Evolutionary conservation across 2,888 invertebrate species (phyloP).

Genomic region (Chymomyza fuscimana): DNA sequence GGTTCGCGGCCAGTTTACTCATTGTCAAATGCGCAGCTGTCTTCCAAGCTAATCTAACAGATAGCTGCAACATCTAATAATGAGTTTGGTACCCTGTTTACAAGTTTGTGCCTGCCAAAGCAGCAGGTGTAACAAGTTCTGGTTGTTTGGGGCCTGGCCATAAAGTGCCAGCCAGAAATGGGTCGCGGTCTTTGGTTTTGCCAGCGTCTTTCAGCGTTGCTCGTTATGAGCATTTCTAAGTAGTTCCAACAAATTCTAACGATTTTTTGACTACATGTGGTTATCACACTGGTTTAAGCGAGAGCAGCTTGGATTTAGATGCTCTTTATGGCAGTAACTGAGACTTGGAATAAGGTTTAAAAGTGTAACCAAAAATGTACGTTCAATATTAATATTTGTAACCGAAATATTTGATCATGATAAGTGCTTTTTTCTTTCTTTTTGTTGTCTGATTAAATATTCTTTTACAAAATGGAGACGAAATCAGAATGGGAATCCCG

Average conservation of each 20-base stretch:
- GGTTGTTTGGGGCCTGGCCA: conserved; percentile 54
- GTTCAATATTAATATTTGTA: too few relatives aligned
- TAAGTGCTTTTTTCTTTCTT: too few relatives aligned
- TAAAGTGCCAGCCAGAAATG: conserved; percentile 69
- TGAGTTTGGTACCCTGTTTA: background rate
- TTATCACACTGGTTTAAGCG: conserved; percentile 62
- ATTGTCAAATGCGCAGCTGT: conserved; percentile 32
- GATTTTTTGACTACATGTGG: conserved; percentile 48
- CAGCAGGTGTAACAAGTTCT: conserved; percentile 75
- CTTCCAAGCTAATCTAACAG: conserved; percentile 37
- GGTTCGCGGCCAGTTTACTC: conserved; percentile 11
- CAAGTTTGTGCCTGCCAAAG: conserved; percentile 4
- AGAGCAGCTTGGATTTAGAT: background rate
- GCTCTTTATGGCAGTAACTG: conserved; percentile 13
- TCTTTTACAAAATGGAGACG: too few relatives aligned
- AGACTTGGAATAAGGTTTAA: conserved; percentile 9
- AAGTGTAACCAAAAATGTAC: background rate
- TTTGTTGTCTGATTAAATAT: too few relatives aligned
- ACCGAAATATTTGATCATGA: too few relatives aligned
- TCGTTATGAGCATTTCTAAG: conserved; percentile 7
- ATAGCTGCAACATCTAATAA: conserved; percentile 38
- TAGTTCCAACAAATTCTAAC: conserved; percentile 54
- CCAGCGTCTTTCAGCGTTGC: background rate
- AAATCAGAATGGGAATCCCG: too few relatives aligned
- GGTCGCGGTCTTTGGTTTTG: conserved; percentile 43